These are phyloP conservation scores for Cecidostiba fungosa DNA, from an alignment of 2,888 invertebrate genomes.

Conservation along the genomic window DNA sequence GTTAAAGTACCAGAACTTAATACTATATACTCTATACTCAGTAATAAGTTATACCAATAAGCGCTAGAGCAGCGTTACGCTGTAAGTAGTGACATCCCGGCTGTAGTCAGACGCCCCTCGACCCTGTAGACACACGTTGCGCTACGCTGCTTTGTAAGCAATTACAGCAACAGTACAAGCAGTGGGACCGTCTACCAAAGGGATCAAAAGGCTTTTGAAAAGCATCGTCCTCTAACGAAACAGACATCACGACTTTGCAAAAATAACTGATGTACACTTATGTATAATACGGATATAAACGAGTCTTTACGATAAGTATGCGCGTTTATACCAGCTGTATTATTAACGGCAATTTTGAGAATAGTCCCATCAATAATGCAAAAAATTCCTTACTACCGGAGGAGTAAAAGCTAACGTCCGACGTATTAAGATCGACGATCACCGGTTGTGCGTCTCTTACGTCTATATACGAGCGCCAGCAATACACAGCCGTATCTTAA, in stretches of 20 bases:
- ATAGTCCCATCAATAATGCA: constrained; percentile 28
- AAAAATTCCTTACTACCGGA: neutral
- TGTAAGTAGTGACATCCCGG: neutral
- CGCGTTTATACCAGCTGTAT: neutral
- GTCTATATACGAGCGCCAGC: neutral
- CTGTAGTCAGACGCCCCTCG: neutral
- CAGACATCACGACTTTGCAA: neutral
- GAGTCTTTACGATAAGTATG: neutral
- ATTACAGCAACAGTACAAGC: neutral
- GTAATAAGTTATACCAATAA: neutral
- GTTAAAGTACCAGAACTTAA: neutral
- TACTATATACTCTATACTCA: too few relatives aligned
- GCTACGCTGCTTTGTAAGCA: neutral
- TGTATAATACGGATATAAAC: too few relatives aligned
- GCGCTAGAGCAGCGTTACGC: neutral
- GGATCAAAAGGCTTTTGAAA: neutral
- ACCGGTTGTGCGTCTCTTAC: neutral
- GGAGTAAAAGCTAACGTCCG: neutral
- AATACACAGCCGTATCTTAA: constrained; percentile 63
- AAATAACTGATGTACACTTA: neutral
- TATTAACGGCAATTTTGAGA: constrained; percentile 18
- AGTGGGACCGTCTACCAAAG: neutral
- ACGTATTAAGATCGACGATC: neutral
- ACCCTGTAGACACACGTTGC: neutral
- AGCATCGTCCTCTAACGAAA: neutral